A percentile compares a stretch with the other conserved stretches of the same genome.
Evolutionary conservation across 2,113 vertebrate species (phyloP).

Genomic region (Salvelinus fontinalis): DNA sequence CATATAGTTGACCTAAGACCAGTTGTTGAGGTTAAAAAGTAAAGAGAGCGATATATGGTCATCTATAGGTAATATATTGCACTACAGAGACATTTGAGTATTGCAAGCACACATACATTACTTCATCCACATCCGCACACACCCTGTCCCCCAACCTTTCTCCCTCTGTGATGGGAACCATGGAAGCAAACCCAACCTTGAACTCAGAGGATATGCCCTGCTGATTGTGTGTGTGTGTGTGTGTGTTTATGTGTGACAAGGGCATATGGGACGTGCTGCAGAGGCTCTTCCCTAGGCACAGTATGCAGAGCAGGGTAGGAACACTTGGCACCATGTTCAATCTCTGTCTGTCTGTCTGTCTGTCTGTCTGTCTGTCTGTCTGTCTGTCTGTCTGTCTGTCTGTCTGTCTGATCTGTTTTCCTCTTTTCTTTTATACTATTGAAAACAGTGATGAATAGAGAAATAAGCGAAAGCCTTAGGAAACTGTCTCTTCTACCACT

Average conservation of each 20-base stretch:
- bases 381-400: neutral
- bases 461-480: conserved; percentile 17
- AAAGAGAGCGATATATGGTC: neutral
- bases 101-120: neutral
- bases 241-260: conserved; percentile 25
- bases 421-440: neutral
- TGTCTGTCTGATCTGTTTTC: neutral
- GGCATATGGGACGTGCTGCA: conserved; percentile 13
- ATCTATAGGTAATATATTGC: neutral
- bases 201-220: conserved; percentile 11
- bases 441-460: neutral
- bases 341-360: neutral
- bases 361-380: neutral
- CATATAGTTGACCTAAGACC: neutral
- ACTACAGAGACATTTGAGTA: neutral
- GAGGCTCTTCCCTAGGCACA: neutral
- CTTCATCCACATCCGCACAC: neutral
- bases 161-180: neutral
- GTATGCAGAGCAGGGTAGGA: neutral
- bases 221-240: conserved; percentile 26
- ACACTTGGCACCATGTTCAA: neutral
- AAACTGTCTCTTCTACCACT: conserved; percentile 14
- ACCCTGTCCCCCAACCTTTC: neutral
- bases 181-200: conserved; percentile 19
- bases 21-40: neutral